Base-by-base conservation (phyloP, 2,113 vertebrate genomes). In the Zapus hudsonius region DNA sequence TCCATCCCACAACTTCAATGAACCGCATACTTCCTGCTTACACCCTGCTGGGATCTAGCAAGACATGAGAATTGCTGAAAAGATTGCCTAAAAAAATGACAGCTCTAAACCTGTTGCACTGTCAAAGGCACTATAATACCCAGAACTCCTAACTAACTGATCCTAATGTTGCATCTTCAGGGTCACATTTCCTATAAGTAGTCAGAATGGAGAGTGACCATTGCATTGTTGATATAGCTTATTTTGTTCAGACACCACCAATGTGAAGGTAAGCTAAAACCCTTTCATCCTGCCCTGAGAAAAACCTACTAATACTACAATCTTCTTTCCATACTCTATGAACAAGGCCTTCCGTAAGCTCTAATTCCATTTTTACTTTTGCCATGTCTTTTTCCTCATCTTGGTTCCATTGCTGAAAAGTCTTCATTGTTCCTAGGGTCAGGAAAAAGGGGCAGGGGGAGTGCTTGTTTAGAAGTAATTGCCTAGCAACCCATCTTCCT, bases 401-500 rank as follows among this genome's bases (percentile, higher is more conserved):
- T 97, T 97, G 96, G 80, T 96, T 96, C 93, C 86, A 87, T 87
- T 67, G 74, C 87, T 97, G 96, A 98, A 96, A 94, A 97, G 89
- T 93, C 90, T 44, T 72, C 66, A 85, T 87, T 98, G 96, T 96
- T 93, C 82, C n/a, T 69, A 57, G 89, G 94, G 93, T 64, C 72
- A 87, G 85, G 87, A 95, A 92, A 95, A 96, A 74, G 75, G 25
- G 95, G 95, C 90, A 87, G 92, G 96, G 86, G 96, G 96, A 61
- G 69, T 7, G 89, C 96, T 89, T 97, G 95, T 96, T 98, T 96
- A 94, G 92, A 96, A 97, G 70, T 33, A 94, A 97, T 96, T 97
- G 97, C 98, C 93, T 98, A 98, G 98, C 97, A 98, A 98, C 97
- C 89, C 90, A 86, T 95, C 93, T 95, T 97, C 96, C 96, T 95